phyloP scores from a whole-genome alignment of 2,113 vertebrate genomes.

The Pungitius pungitius region DNA sequence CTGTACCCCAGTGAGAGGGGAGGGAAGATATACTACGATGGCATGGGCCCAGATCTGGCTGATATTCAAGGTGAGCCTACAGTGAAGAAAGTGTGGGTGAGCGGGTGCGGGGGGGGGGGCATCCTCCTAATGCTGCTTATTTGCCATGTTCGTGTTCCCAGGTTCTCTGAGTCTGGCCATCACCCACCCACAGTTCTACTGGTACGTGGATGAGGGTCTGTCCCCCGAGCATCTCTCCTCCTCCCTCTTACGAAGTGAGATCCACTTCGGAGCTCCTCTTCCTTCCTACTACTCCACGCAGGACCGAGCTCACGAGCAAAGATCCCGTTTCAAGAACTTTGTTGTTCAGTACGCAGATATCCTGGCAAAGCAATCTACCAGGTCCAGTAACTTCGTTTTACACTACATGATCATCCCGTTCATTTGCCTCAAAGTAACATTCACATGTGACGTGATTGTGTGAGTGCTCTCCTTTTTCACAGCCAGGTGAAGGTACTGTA shows the following conservation, averaged over 20 bases:
- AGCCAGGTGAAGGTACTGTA: constrained; percentile 97
- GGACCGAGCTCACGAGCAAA: constrained; percentile 92
- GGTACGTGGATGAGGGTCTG: constrained; percentile 94
- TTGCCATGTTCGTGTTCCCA: constrained; percentile 53
- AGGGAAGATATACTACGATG: constrained; percentile 96
- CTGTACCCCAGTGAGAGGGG: constrained; percentile 95
- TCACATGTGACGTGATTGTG: neutral
- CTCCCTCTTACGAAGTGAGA: constrained; percentile 91
- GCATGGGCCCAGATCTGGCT: constrained; percentile 95
- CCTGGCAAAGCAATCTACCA: constrained; percentile 93
- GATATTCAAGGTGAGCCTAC: constrained; percentile 89
- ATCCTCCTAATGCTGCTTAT: constrained; percentile 2
- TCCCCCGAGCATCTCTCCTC: constrained; percentile 90
- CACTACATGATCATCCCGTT: neutral
- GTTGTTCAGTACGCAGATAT: constrained; percentile 92
- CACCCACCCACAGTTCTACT: constrained; percentile 98
- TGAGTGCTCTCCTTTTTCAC: constrained; percentile 11
- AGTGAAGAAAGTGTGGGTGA: no score
- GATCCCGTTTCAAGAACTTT: constrained; percentile 90
- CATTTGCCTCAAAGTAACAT: constrained; percentile 56
- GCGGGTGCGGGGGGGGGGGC: no score
- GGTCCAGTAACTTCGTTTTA: constrained; percentile 63
- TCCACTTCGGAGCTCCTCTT: constrained; percentile 93
- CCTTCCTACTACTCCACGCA: constrained; percentile 92
- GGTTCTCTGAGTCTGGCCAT: constrained; percentile 94